Evolutionary conservation across 2,797 vertebrate genomes (phyloP).

Genomic region (Morus bassanus): DNA sequence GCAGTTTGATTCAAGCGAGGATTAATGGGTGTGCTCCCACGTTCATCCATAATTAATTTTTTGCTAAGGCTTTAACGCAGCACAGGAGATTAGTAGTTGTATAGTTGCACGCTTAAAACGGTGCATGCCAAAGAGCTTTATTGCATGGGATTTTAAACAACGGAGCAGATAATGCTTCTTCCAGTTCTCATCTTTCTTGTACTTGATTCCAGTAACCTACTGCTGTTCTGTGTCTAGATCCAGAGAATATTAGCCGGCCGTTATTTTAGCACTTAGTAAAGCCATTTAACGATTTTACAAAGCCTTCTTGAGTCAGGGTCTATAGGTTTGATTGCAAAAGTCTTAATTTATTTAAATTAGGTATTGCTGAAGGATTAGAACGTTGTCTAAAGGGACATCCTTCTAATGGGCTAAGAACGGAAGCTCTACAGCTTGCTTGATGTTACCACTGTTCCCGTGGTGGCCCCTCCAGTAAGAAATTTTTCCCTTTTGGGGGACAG

Average conservation of each 20-base stretch:
- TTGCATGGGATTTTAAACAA: not conserved
- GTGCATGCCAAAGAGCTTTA: rapidly evolving
- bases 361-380: not conserved
- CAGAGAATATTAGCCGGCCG: not conserved
- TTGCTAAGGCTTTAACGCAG: not conserved
- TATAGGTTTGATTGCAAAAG: not conserved
- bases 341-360: not conserved
- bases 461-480: not conserved
- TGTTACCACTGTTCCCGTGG: rapidly evolving
- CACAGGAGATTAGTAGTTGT: not conserved
- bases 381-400: not conserved
- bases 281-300: not conserved
- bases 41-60: constrained; percentile 30
- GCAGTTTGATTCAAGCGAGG: not conserved
- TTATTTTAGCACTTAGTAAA: not conserved
- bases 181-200: not conserved
- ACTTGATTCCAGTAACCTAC: not conserved
- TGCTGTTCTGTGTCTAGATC: not conserved
- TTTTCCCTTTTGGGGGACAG: not conserved
- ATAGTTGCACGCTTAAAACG: not conserved
- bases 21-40: constrained; percentile 1
- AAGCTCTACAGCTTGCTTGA: not conserved
- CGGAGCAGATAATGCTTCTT: not conserved
- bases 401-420: not conserved
- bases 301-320: not conserved